Evolutionary conservation across 2,888 invertebrate genomes (phyloP), one percentile per base, ranked within the genome.

Genomic region (Barypeithes pellucidus): DNA sequence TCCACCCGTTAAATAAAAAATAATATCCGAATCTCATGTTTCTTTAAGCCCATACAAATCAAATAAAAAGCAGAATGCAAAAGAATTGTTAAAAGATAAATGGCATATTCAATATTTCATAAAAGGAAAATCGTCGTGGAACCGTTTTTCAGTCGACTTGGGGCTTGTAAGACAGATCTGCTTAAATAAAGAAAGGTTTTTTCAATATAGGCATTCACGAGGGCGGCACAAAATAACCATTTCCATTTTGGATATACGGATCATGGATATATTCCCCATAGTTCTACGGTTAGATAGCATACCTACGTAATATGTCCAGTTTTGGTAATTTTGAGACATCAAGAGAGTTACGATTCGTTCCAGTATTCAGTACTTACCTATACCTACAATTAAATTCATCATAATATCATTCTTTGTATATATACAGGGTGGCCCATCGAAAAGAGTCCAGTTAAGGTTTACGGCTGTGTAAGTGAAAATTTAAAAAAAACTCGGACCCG

Each of bases 1-100:
- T 43, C 16, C 16, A 18, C 20, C 45, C 45, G 20, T 20, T 12
- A 50, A 24, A n/a, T n/a, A n/a, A 50, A 50, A 50, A 20, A 22
- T 50, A 50, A 50, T 50, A 20, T 50, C 50, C 50, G n/a, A 50
- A n/a, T n/a, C 50, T 50, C 20, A 50, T 50, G 50, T 50, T 50
- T 22, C 50, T 50, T 24, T 50, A 50, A 50, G n/a, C 50, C 50
- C 22, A n/a, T 50, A 50, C 50, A 50, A 50, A 50, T 50, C 50
- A 50, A 50, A 50, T 50, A 22, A 50, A 24, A 50, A 50, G 50
- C 20, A n/a, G 50, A 24, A 24, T 50, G 9, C 9, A 24, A 50
- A 50, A 50, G 50, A 50, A 50, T 50, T 50, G 50, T 50, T 24
- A 50, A 50, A 50, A 50, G 50, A 50, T 50, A 50, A 50, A 50